Base-by-base conservation (phyloP, 2,888 invertebrate species). In the Plagiodera versicolora region DNA sequence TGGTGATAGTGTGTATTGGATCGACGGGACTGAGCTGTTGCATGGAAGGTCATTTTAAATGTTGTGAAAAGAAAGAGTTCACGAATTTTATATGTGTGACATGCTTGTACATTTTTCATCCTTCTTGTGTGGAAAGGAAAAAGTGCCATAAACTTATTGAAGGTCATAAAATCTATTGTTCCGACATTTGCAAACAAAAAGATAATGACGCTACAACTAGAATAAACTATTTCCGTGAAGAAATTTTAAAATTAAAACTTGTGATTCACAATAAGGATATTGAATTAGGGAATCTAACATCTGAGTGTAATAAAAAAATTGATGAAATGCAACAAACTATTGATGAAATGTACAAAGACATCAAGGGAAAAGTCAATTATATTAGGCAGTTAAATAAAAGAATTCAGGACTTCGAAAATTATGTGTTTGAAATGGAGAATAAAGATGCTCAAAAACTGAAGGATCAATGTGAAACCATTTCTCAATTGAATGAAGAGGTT, bases 21-120 rank as follows among this genome's bases (percentile, higher is more conserved):
- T 5, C 45, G 45, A 44, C 45, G 45, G n/a, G 11, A 52, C n/a
- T 20, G 14, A 35, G 3, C 5, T 47, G 9, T 24, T 24, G 6
- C 24, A 24, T 24, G 24, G 6, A 24, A 24, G 24, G 24, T 24
- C 24, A 24, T 24, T 24, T 24, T 17, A 48, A 48, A 48, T 48
- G 48, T 24, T 48, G 48, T 18, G 19, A 48, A 19, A 48, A n/a
- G 19, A 48, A 48, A 20, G 48, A 48, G 24, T 48, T 11, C 48
- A 48, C 48, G 14, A 24, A 24, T 24, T 24, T 53, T 39, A 35
- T 53, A 16, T 39, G 53, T 39, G 53, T 53, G 9, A 10, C 39
- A 18, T 53, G 53, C 20, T 53, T 53, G 53, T 18, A 53, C 39
- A 39, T 53, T 19, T 53, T 53, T 53, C 53, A 52, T 52, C 52